Conservation (phyloP, 2,888 invertebrate genomes). For the Galerucella pusilla region DNA sequence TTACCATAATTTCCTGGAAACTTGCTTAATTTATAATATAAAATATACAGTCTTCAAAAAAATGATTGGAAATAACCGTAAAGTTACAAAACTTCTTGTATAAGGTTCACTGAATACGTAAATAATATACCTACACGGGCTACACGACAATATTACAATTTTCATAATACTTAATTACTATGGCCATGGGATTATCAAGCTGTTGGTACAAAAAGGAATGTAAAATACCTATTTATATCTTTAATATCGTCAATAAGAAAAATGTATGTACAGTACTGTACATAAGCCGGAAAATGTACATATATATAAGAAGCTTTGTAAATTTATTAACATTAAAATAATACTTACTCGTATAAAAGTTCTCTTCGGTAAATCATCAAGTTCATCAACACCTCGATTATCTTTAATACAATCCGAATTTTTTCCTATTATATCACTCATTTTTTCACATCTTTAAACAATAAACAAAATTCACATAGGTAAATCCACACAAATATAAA, state of each 20-base stretch:
- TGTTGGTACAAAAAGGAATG: neutral
- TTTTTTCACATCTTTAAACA: slow-evolving; percentile 40
- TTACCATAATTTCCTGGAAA: too few species aligned
- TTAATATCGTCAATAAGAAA: too few species aligned
- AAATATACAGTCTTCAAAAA: too few species aligned
- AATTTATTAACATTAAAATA: neutral
- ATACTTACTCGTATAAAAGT: slow-evolving; percentile 51
- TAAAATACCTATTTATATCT: too few species aligned
- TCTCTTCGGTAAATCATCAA: slow-evolving; percentile 45
- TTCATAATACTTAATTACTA: neutral
- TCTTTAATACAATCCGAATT: slow-evolving; percentile 30
- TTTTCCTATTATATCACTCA: slow-evolving; percentile 37
- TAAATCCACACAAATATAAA: neutral
- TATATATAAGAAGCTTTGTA: too few species aligned
- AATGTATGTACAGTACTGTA: too few species aligned
- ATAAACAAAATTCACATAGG: slow-evolving; percentile 10
- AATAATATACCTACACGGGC: neutral
- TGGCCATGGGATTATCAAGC: slow-evolving; percentile 2
- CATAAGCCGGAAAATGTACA: too few species aligned
- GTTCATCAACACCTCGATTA: slow-evolving; percentile 41
- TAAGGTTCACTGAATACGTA: neutral
- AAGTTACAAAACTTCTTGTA: neutral
- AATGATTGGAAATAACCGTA: neutral
- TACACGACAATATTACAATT: neutral
- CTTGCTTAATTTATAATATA: too few species aligned